Evolutionary conservation across 2,797 vertebrate species (phyloP).

Genomic region (Lateolabrax maculatus): DNA sequence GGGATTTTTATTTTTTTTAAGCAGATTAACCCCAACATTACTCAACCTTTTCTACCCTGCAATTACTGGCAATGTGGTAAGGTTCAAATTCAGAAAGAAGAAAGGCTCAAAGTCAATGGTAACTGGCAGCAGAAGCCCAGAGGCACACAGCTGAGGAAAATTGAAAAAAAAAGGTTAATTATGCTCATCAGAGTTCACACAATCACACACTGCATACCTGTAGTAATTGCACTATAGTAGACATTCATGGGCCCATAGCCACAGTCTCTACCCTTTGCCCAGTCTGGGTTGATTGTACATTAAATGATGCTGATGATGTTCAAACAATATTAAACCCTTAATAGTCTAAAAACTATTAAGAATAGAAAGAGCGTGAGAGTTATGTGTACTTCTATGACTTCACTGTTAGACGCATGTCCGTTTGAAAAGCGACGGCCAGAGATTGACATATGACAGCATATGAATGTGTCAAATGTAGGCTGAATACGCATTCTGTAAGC

Average conservation of each 20-base stretch:
- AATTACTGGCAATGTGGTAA: slow-evolving; percentile 59
- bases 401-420: neutral
- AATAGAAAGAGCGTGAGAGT: neutral
- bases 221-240: slow-evolving; percentile 51
- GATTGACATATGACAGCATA: slow-evolving; percentile 11
- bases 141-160: slow-evolving; percentile 58
- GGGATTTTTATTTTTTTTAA: slow-evolving; percentile 34
- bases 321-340: slow-evolving; percentile 1
- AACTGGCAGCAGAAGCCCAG: slow-evolving; percentile 59
- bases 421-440: neutral
- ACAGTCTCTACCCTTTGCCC: neutral
- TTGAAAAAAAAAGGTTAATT: slow-evolving; percentile 74
- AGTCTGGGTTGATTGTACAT: neutral
- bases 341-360: neutral
- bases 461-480: slow-evolving; percentile 7
- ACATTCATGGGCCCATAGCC: slow-evolving; percentile 25
- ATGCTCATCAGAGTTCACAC: slow-evolving; percentile 62
- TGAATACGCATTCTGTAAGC: neutral
- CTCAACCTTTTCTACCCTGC: slow-evolving; percentile 51
- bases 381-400: slow-evolving; percentile 15
- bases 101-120: slow-evolving; percentile 52
- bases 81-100: slow-evolving; percentile 55
- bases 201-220: slow-evolving; percentile 60
- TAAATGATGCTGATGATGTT: slow-evolving; percentile 26
- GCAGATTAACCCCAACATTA: slow-evolving; percentile 44